Conservation (phyloP, 2,888 invertebrate species). For the Busseola fusca region DNA sequence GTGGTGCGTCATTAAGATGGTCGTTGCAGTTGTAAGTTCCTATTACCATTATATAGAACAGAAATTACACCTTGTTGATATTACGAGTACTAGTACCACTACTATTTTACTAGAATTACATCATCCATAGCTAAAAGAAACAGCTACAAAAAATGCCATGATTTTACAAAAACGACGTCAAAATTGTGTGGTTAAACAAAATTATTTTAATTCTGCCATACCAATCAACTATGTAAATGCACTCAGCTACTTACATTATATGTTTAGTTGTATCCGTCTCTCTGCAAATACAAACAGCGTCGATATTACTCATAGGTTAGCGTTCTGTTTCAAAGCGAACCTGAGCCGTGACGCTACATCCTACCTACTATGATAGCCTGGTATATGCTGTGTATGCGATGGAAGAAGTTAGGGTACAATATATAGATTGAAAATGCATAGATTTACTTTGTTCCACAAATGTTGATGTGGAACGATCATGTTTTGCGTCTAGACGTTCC, state of each 20-base stretch:
- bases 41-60: background rate
- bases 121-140: background rate
- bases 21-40: background rate
- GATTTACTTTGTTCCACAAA: background rate
- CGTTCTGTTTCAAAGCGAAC: slow-evolving; percentile 30
- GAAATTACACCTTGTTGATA: background rate
- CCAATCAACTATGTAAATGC: background rate
- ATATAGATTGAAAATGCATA: background rate
- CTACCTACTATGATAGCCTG: background rate
- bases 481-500: no score
- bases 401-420: background rate
- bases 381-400: background rate
- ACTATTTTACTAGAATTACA: background rate
- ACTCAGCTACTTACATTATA: background rate
- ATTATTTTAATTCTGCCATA: background rate
- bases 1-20: background rate
- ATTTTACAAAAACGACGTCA: background rate
- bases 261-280: background rate
- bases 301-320: slow-evolving; percentile 22
- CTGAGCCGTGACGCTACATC: background rate
- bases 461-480: no score
- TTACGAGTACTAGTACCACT: background rate
- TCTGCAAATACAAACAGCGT: slow-evolving; percentile 1
- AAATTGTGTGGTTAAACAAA: background rate
- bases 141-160: background rate